Evolutionary conservation across 2,797 vertebrate species (phyloP), one percentile per base, ranked within the genome.

Genomic region (Lindbergichthys nudifrons): DNA sequence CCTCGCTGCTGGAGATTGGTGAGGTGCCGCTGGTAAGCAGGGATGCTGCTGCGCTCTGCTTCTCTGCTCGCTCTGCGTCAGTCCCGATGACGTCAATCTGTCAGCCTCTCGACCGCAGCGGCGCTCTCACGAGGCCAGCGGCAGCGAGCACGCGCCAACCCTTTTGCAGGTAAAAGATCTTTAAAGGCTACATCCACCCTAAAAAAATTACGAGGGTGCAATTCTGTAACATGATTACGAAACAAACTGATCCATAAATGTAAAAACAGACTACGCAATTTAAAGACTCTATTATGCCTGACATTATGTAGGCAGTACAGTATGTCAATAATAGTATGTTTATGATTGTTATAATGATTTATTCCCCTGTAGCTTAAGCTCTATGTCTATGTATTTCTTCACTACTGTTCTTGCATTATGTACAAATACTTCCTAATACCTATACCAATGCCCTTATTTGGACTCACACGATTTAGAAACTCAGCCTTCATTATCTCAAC

Each of bases 21-120:
- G 73, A 77, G 82, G 67, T 62, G 46, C 66, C 30, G 79, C 43
- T 42, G 58, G 68, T 68, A 77, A 66, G 87, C 82, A 30, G 75
- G 82, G 89, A 88, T 87, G 90, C 73, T 83, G 81, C 73, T 82
- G 81, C 73, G 63, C 71, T 65, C 77, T 84, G 77, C 69, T 78
- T 83, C 85, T 73, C 65, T 9, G 70, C 81, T 85, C 73, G 71
- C 86, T 77, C 93, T 93, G 93, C 92, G 92, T 93, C 93, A 92
- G 86, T 83, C 48, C 67, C 79, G 89, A 83, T 95, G 94, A 95
- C 95, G 94, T 96, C 94, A 94, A 59, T 79, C 77, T 88, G 81
- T 86, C 91, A 75, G 72, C 83, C 58, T 59, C 69, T 58, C 67
- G 41, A 87, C 89, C 85, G 87, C 91, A 88, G 81, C 80, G 76